Conservation (phyloP, 2,113 vertebrate species). For the Eretmodus cyanostictus region DNA sequence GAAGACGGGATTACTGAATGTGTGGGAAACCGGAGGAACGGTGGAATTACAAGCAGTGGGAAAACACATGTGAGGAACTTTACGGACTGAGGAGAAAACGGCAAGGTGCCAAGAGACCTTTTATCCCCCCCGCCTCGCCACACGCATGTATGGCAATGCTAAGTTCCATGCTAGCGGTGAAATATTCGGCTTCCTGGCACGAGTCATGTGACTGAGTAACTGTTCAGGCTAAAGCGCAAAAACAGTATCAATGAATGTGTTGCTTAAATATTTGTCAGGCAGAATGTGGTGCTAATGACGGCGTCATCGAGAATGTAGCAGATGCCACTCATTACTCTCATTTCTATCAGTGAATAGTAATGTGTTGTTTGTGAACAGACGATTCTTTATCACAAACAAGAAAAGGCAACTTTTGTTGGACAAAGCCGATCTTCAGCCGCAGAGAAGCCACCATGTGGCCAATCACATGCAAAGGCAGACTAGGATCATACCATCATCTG, state of each 20-base stretch:
- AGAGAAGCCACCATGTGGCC: neutral
- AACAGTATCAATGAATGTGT: neutral
- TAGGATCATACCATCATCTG: neutral
- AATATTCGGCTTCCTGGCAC: neutral
- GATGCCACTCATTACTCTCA: neutral
- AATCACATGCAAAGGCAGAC: accelerated
- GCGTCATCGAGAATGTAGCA: neutral
- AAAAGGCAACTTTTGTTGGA: neutral
- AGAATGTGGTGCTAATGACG: neutral
- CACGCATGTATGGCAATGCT: neutral
- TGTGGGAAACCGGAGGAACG: neutral
- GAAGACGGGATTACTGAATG: neutral
- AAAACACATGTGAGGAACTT: neutral
- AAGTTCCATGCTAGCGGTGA: neutral
- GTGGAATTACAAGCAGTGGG: neutral
- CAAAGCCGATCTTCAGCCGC: accelerated
- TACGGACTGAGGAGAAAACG: neutral
- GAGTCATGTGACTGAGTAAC: neutral
- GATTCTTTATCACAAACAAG: neutral
- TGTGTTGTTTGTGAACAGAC: accelerated
- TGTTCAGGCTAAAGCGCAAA: neutral
- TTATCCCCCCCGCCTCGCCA: neutral
- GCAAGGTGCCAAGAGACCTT: neutral
- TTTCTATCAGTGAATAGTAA: neutral
- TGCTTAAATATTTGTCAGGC: neutral